Evolutionary conservation across 2,797 vertebrate genomes (phyloP), one percentile per base, ranked within the genome.

Genomic region (Enteromius fasciolatus): DNA sequence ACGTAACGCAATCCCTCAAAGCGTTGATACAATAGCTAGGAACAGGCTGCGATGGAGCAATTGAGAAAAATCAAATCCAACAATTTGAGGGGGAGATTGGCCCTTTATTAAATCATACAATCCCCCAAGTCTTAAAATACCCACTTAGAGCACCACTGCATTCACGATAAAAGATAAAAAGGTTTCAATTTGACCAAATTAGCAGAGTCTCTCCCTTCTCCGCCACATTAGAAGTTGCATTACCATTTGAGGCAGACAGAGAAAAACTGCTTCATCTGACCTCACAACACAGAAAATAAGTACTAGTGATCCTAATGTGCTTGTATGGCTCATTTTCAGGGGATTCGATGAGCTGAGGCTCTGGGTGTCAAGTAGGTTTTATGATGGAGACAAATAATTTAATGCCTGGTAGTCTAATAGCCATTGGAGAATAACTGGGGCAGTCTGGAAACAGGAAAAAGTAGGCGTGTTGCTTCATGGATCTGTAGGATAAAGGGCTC

Each of bases 41-140:
- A 92, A 91, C 92, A 91, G 88, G 89, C 91, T 91, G 92, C 89
- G 90, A 91, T 90, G 83, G 88, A 90, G 89, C 92, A 90, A 94
- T 93, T 92, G 72, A 78, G 89, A 87, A 87, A 86, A 89, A 92
- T 93, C 88, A 92, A 93, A 93, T 92, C 90, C 89, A 86, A 90
- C 87, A 90, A 91, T 91, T 92, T 93, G 88, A 92, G 87, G 85
- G 89, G 91, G 86, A 94, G 91, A 94, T 94, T 94, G 94, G 91
- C 90, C 91, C 87, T 88, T 94, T 93, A 95, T 95, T 94, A 92
- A 93, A 95, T 95, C 92, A 94, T 89, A 93, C 88, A 89, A 89
- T 93, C 89, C 87, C 87, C 88, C 90, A 91, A 88, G 89, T 90
- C 87, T 90, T 90, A 93, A 92, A 93, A 93, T 90, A 89, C 84